Conservation (phyloP, 2,113 vertebrate species). For the human region DNA sequence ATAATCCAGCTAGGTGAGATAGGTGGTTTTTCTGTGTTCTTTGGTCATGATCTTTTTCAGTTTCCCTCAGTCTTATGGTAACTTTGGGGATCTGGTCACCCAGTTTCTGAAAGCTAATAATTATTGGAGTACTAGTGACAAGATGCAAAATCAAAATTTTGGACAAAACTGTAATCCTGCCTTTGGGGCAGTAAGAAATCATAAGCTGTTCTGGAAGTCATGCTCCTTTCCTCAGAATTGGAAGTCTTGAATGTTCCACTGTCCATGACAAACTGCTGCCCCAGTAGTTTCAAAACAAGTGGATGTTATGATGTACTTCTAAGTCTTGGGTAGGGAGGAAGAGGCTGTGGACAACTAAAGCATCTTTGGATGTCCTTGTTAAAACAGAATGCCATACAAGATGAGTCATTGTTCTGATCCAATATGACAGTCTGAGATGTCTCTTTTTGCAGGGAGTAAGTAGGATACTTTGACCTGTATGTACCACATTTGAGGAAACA, state of each 20-base stretch:
- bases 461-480: background rate
- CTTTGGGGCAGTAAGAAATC: background rate
- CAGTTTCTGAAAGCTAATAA: background rate
- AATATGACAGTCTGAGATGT: background rate
- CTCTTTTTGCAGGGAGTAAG: background rate
- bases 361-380: background rate
- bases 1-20: background rate
- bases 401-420: background rate
- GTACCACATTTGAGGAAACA: background rate
- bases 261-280: background rate
- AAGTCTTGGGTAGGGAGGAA: background rate
- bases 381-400: background rate
- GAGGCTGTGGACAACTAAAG: background rate
- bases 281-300: background rate
- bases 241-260: background rate
- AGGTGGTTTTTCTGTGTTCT: background rate
- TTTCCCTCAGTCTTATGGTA: background rate
- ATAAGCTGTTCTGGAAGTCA: background rate
- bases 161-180: background rate
- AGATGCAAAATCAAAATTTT: background rate
- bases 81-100: background rate
- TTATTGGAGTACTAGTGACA: background rate
- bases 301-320: background rate
- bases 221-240: background rate
- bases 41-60: background rate